These are phyloP conservation scores for Aporrectodea caliginosa DNA, from an alignment of 1,140 invertebrate genomes.

Conservation along the genomic window DNA sequence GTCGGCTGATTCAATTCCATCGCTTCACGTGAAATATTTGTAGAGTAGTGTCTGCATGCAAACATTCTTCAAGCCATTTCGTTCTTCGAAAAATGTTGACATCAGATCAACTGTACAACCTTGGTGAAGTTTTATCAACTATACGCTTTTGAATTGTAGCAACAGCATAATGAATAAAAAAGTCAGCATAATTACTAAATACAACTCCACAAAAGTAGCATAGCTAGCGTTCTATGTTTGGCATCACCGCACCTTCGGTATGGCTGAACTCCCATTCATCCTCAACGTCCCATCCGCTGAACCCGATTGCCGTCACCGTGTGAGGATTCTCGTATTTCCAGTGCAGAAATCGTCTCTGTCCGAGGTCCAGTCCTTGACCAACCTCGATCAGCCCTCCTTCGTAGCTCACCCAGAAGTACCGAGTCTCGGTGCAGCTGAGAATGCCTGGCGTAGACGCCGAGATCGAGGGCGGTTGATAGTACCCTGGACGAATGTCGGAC, in stretches of 20 bases:
- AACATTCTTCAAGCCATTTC: too few species aligned
- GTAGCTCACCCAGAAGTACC: slow-evolving; percentile 15
- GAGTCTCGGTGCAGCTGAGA: slow-evolving; percentile 3
- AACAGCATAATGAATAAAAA: too few species aligned
- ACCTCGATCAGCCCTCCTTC: slow-evolving; percentile 11
- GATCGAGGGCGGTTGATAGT: neutral
- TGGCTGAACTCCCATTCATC: neutral
- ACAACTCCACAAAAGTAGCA: too few species aligned
- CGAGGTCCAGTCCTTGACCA: slow-evolving; percentile 3
- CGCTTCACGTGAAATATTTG: too few species aligned
- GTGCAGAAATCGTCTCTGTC: neutral
- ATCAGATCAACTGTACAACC: too few species aligned
- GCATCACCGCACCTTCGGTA: neutral
- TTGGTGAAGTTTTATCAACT: too few species aligned
- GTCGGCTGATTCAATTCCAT: too few species aligned
- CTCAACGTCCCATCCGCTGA: neutral
- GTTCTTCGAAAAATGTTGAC: too few species aligned
- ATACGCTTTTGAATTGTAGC: too few species aligned
- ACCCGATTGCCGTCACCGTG: neutral
- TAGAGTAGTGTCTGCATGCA: too few species aligned
- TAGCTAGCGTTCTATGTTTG: too few species aligned
- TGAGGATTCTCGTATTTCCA: neutral
- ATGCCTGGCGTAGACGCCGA: slow-evolving; percentile 1
- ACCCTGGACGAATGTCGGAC: neutral
- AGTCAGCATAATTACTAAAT: too few species aligned